Base-by-base conservation (phyloP, 2,797 vertebrate genomes). In the Cynodonichthys magdalenae region DNA sequence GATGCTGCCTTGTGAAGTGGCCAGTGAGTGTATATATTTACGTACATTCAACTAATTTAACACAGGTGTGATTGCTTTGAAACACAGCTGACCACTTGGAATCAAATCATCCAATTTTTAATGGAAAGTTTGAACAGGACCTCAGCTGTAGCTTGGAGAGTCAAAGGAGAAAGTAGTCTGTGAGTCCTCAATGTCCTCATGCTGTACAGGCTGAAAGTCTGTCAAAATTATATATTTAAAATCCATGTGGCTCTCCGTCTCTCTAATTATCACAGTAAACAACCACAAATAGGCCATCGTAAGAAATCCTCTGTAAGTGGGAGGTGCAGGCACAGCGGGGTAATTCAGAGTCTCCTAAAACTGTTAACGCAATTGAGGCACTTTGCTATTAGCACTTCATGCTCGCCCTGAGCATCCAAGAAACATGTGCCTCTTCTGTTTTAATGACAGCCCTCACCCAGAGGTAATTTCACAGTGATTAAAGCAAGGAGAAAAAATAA, bases 391-490 rank as follows among this genome's bases (percentile, higher is more conserved):
- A 93, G 86, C 90, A 93, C 93, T 94, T 95, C 95, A 90, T 89
- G 71, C 92, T 81, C 88, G 91, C 90, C 91, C 90, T 75, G 90
- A 92, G 93, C 88, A 76, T 87, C 86, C 74, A 75, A 94, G 94
- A 94, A 95, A 94, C 95, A 93, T 95, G 95, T 95, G 95, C 94
- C 94, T 94, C 96, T 96, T 95, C 94, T 92, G 84, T 94, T 95
- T 97, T 99, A 99, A 98, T 99, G 97, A 96, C 85, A 92, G 94
- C 93, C 95, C 94, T 97, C 92, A 92, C 89, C 91, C 92, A 93
- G 94, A 94, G 92, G 95, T 95, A 95, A 98, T 99, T 99, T 98
- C 92, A 94, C 82, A 71, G 80, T 96, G 96, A 98, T 97, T 94
- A 94, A 92, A 80, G 91, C 71, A 71, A 80, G 70, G 69, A 57